Conservation (phyloP, 2,113 vertebrate genomes). For the Sinosuthora webbiana region DNA sequence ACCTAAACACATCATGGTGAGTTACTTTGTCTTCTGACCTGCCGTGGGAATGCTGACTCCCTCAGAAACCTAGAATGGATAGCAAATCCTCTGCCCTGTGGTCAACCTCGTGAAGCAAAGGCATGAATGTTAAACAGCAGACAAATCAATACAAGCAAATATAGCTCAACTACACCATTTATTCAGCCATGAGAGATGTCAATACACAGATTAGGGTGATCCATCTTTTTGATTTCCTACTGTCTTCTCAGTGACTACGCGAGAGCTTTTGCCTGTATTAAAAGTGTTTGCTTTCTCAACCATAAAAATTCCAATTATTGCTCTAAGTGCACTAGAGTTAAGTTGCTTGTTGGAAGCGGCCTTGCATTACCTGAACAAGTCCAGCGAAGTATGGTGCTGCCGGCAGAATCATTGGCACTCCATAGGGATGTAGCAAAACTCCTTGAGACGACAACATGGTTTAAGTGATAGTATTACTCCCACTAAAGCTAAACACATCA, state of each 20-base stretch:
- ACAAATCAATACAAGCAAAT: conserved; percentile 93
- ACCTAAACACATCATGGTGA: conserved; percentile 68
- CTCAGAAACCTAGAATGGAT: conserved; percentile 74
- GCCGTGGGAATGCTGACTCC: conserved; percentile 72
- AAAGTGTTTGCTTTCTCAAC: conserved; percentile 88
- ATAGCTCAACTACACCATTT: conserved; percentile 97
- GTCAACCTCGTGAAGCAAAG: conserved; percentile 83
- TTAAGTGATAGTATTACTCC: conserved; percentile 63
- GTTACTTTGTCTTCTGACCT: conserved; percentile 73
- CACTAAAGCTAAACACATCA: conserved; percentile 73
- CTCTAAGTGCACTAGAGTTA: conserved; percentile 81
- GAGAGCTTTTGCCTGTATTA: conserved; percentile 87
- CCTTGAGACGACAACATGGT: conserved; percentile 77
- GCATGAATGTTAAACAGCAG: conserved; percentile 92
- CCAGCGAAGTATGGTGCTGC: conserved; percentile 73
- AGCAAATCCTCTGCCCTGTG: conserved; percentile 83
- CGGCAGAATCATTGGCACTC: conserved; percentile 75
- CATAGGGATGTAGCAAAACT: conserved; percentile 76
- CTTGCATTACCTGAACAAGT: conserved; percentile 80
- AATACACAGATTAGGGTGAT: conserved; percentile 97
- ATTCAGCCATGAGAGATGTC: conserved; percentile 96
- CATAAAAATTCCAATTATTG: conserved; percentile 93
- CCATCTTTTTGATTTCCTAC: conserved; percentile 94
- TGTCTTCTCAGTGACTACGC: conserved; percentile 83
- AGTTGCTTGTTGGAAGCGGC: conserved; percentile 75